Evolutionary conservation across 2,888 invertebrate genomes (phyloP).

Genomic region (Tetropium fuscum): DNA sequence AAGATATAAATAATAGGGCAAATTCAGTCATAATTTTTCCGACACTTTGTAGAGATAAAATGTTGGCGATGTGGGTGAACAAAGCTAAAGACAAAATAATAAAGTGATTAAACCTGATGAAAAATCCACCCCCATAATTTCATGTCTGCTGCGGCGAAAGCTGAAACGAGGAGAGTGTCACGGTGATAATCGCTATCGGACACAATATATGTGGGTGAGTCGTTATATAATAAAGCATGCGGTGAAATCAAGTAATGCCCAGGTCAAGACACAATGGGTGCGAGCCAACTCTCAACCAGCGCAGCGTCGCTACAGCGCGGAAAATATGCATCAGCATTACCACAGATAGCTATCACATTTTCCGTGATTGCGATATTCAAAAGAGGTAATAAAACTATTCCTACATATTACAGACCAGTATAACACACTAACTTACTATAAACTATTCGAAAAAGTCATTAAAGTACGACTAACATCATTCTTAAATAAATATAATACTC

Average conservation of each 20-base stretch:
- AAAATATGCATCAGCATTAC: slow-evolving; percentile 1
- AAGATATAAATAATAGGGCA: too few relatives aligned
- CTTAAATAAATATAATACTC: too few relatives aligned
- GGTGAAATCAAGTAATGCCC: slow-evolving; percentile 22
- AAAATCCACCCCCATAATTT: slow-evolving; percentile 35
- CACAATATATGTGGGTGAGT: slow-evolving; percentile 34
- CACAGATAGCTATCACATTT: neutral
- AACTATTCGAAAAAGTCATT: too few relatives aligned
- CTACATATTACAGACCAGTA: too few relatives aligned
- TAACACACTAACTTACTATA: too few relatives aligned
- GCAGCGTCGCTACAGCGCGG: slow-evolving; percentile 3
- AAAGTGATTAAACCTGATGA: slow-evolving; percentile 30
- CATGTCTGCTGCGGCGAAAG: slow-evolving; percentile 23
- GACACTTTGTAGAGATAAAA: neutral
- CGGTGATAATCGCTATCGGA: slow-evolving; percentile 33
- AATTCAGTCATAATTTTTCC: too few relatives aligned
- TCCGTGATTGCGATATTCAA: too few relatives aligned
- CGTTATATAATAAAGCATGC: slow-evolving; percentile 29
- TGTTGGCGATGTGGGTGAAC: slow-evolving; percentile 2
- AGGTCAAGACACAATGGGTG: slow-evolving; percentile 25
- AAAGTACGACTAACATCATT: too few relatives aligned
- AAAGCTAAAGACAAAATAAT: slow-evolving; percentile 29
- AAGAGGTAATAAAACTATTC: too few relatives aligned
- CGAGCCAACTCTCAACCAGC: slow-evolving; percentile 10
- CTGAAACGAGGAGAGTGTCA: slow-evolving; percentile 24